phyloP scores from a whole-genome alignment of 2,888 invertebrate genomes.

The Kryphioiulus occultus region DNA sequence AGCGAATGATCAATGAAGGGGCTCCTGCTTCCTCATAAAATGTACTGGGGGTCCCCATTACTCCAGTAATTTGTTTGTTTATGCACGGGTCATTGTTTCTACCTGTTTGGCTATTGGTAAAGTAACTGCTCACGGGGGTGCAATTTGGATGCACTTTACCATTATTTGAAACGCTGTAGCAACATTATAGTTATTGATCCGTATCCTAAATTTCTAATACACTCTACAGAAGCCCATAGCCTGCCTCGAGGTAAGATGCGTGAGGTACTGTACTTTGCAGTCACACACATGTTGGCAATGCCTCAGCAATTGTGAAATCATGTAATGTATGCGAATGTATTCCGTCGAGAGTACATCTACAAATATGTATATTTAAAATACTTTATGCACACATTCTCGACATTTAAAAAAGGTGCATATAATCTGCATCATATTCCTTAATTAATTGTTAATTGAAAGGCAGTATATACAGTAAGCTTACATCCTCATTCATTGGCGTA shows the following conservation, averaged over 20 bases:
- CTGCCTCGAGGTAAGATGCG: background rate
- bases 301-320: background rate
- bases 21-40: background rate
- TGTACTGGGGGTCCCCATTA: background rate
- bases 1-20: background rate
- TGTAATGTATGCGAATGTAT: background rate
- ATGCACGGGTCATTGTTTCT: conserved; percentile 27
- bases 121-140: conserved; percentile 4
- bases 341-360: too few relatives aligned
- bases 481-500: too few relatives aligned
- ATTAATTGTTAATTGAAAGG: too few relatives aligned
- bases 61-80: background rate
- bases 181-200: background rate
- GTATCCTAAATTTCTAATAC: background rate
- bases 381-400: too few relatives aligned
- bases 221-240: background rate
- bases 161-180: background rate
- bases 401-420: too few relatives aligned
- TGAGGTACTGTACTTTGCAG: background rate
- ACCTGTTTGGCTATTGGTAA: background rate
- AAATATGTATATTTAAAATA: too few relatives aligned
- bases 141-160: background rate
- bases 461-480: too few relatives aligned
- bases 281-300: background rate
- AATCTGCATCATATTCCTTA: too few relatives aligned